phyloP scores from a whole-genome alignment of 2,113 vertebrate species.

The Nesoenas mayeri region DNA sequence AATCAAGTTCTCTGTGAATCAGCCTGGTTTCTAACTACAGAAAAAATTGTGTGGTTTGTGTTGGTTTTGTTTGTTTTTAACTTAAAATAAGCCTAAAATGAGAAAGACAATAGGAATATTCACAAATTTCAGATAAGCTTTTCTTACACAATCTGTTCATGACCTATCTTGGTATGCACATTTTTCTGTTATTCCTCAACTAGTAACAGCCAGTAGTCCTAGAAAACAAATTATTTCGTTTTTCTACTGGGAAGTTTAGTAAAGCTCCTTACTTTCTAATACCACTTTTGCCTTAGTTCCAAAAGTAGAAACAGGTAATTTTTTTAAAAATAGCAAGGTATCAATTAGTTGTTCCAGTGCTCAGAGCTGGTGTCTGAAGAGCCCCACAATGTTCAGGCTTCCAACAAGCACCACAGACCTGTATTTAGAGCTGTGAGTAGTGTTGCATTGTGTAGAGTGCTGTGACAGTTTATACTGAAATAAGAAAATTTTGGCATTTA shows the following conservation, averaged over 20 bases:
- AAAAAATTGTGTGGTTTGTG: not conserved
- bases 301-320: not conserved
- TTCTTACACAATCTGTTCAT: not conserved
- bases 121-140: not conserved
- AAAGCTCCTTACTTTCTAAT: not conserved
- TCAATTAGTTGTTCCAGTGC: not conserved
- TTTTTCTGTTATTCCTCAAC: not conserved
- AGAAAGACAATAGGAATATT: not conserved
- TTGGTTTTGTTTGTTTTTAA: not conserved
- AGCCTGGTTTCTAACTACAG: not conserved
- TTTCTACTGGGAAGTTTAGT: not conserved
- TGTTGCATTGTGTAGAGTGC: rapidly evolving
- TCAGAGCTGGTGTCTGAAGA: not conserved
- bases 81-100: not conserved
- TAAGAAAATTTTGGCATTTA: not conserved
- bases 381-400: not conserved
- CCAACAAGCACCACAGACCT: not conserved
- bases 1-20: not conserved
- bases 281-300: not conserved
- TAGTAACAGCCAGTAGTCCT: not conserved
- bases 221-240: not conserved
- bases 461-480: not conserved
- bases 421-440: not conserved
- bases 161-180: not conserved
- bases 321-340: not conserved